A percentile compares a stretch with the other conserved stretches of the same genome.
These are phyloP conservation scores for Branchellion lobata DNA, from an alignment of 2,888 invertebrate genomes.

Conservation along the genomic window DNA sequence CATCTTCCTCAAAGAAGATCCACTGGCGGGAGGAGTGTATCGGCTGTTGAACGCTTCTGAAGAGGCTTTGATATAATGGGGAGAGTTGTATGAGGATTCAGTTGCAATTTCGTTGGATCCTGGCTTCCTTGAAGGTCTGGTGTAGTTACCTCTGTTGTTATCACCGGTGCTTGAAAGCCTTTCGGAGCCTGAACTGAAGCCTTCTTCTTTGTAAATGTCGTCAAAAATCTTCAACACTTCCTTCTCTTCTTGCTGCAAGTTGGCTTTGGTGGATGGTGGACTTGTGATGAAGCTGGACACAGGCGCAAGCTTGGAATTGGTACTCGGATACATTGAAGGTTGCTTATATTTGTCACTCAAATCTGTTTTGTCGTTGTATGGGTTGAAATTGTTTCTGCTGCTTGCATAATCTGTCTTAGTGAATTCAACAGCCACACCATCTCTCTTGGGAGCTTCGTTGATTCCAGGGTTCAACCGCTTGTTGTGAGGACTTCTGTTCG, in stretches of 20 bases:
- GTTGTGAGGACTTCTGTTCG: neutral
- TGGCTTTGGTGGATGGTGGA: neutral
- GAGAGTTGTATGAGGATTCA: too few species aligned
- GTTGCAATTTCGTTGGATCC: too few species aligned
- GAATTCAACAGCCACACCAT: too few species aligned
- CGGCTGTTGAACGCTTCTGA: too few species aligned
- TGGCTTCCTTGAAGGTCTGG: neutral
- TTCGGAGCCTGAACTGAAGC: slow-evolving; percentile 1
- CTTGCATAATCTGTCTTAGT: neutral
- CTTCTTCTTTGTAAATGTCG: slow-evolving; percentile 30
- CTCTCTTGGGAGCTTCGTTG: too few species aligned
- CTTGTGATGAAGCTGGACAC: too few species aligned
- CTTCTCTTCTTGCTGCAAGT: slow-evolving; percentile 25
- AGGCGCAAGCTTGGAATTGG: too few species aligned
- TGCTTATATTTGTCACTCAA: neutral
- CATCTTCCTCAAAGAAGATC: neutral
- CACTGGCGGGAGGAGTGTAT: too few species aligned
- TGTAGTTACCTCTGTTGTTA: neutral
- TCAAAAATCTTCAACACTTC: slow-evolving; percentile 37
- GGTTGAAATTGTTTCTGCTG: neutral
- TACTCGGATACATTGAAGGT: neutral
- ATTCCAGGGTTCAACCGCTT: too few species aligned
- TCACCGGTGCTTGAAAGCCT: too few species aligned
- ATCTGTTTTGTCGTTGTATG: neutral
- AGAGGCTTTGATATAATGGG: too few species aligned